Base-by-base conservation (phyloP, 2,888 invertebrate genomes). In the Bruchidius siliquastri region DNA sequence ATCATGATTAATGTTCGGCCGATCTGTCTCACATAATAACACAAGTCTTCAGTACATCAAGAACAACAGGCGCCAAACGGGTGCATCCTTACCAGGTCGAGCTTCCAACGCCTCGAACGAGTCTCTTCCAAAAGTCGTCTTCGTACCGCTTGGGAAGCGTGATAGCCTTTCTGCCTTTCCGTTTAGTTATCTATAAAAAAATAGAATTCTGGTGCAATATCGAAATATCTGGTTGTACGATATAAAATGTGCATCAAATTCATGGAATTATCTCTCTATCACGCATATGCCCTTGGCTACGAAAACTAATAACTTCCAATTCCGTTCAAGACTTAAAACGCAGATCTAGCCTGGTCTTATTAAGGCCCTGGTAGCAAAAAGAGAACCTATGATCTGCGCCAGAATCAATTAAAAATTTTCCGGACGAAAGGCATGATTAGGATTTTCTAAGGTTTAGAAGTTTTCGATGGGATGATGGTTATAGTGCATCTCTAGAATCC, bases 281-380 rank as follows among this genome's bases (percentile, higher is more conserved):
- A n/a, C n/a, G n/a, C n/a, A n/a, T n/a, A 67, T 72, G 67, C 32
- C 20, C 20, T 67, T 22, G 8, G 21, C 32, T 69, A n/a, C 21
- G 69, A 72, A 69, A 69, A 72, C 68, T 72, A 72, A 72, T 72
- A 68, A 26, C 68, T 32, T 72, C 32, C 49, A 49, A 49, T 49
- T 49, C 0, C 49, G 49, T 13, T 49, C 10, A 1, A 49, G 49
- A 49, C 13, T 49, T 49, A 49, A 49, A 49, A 49, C 13, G 49
- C 49, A 49, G 49, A 49, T 49, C 49, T 49, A 18, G 0, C 49
- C 49, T 49, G 6, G 13, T 49, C 18, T 49, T 49, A 49, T 49
- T 49, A 49, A 49, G n/a, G 1, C 8, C 13, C 49, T 49, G 49
- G 18, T 13, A 1, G 49, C 49, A 49, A 49, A 49, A 49, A 49